Conservation (phyloP, 2,797 vertebrate species). For the Xiphophorus birchmanni region DNA sequence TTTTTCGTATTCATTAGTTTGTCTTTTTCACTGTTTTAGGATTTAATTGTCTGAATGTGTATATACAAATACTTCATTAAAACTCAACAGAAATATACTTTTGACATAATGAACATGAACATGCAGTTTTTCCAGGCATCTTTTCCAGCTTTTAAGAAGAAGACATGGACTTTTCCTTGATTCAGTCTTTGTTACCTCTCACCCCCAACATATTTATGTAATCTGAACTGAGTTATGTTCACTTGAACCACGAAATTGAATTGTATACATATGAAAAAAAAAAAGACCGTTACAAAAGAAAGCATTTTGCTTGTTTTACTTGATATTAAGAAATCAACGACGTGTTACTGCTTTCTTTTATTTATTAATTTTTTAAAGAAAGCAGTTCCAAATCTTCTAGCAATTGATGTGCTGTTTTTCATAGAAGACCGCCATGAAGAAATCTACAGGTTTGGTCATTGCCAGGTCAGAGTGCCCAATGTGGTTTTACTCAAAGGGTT, state of each 20-base stretch:
- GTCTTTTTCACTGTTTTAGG: conserved; percentile 49
- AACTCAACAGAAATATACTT: conserved; percentile 17
- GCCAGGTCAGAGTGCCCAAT: conserved; percentile 50
- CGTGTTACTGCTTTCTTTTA: conserved; percentile 25
- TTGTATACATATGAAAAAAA: conserved; percentile 64
- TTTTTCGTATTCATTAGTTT: conserved; percentile 62
- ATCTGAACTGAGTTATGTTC: conserved; percentile 43
- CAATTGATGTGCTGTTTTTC: conserved; percentile 63
- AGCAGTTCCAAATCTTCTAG: conserved; percentile 43
- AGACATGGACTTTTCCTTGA: conserved; percentile 20
- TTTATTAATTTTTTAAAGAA: conserved; percentile 14
- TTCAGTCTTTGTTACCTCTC: neutral
- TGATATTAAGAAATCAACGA: conserved; percentile 43
- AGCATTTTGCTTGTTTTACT: conserved; percentile 60
- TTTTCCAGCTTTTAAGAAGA: conserved; percentile 7
- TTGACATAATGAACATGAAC: conserved; percentile 15
- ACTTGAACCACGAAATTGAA: conserved; percentile 36
- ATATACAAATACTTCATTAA: conserved; percentile 36
- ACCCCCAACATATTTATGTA: conserved; percentile 21
- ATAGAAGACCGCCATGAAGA: conserved; percentile 43
- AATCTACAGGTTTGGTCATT: conserved; percentile 44
- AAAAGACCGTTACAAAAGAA: conserved; percentile 48
- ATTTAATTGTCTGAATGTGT: conserved; percentile 40
- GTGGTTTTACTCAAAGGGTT: conserved; percentile 77
- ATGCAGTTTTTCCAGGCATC: conserved; percentile 7